Evolutionary conservation across 2,113 vertebrate genomes (phyloP), one percentile per base, ranked within the genome.

Genomic region (Chionodraco myersi): DNA sequence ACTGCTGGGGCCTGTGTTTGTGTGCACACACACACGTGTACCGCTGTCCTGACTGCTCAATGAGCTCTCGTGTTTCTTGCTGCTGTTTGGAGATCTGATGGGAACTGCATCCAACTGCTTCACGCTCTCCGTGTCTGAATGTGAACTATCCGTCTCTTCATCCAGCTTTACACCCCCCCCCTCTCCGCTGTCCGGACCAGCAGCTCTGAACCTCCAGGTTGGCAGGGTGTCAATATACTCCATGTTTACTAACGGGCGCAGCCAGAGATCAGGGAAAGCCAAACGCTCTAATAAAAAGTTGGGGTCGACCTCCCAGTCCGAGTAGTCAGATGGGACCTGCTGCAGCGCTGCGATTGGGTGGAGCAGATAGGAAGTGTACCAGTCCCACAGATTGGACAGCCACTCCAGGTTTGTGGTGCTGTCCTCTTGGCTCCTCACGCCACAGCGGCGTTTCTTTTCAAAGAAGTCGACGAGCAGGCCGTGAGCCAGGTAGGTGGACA

Each of bases 381-480:
- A 99, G 91, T 99, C 98, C 98, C 98, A 99, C 80, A 99, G 95
- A 78, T 97, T 99, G 1, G 97, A 97, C 56, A 99, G 89, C 98
- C 98, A 99, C 85, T 99, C 97, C 51, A 99, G 89, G 76, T 99
- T 99, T 84, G 98, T 99, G 8, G 94, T 96, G 10, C 96, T 98
- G 52, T 98, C 93, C 91, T 98, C 98, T 18, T 96, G 96, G 0
- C 81, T 88, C 80, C 96, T 92, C 91, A 91, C 90, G 77, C 94
- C 94, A 71, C 96, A 96, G 18, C 97, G 91, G 30, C 97, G 95
- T 77, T 98, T 99, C 92, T 98, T 99, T 93, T 99, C 97, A 87
- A 99, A 98, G 91, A 98, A 98, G 94, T 99, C 97, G 0, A 99
- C 96, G 1, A 99, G 93, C 53, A 99, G 95, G 60, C 98, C 98